These are phyloP conservation scores for Opisthocomus hoazin DNA, from an alignment of 2,113 vertebrate genomes.

Conservation along the genomic window DNA sequence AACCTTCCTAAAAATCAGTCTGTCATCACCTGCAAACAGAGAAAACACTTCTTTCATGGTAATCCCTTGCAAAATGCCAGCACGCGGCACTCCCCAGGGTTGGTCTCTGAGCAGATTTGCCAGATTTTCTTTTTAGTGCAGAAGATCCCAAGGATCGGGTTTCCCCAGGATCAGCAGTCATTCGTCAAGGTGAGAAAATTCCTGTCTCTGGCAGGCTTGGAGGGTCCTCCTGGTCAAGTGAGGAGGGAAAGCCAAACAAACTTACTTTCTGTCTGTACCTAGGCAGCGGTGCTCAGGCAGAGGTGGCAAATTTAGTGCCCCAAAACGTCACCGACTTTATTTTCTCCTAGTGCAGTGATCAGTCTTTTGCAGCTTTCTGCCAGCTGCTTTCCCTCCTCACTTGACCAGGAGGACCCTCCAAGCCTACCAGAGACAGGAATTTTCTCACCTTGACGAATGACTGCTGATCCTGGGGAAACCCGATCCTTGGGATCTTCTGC, in stretches of 20 bases:
- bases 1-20: not conserved
- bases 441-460: not conserved
- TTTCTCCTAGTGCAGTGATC: not conserved
- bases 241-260: not conserved
- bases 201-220: not conserved
- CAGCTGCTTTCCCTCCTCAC: not conserved
- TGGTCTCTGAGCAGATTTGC: not conserved
- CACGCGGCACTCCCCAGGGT: accelerated
- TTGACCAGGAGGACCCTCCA: not conserved
- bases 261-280: not conserved
- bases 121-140: not conserved
- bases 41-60: not conserved
- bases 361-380: not conserved
- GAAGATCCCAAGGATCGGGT: not conserved
- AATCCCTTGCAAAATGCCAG: not conserved
- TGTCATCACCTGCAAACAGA: not conserved
- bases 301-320: not conserved
- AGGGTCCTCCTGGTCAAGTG: not conserved
- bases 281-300: not conserved
- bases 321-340: not conserved
- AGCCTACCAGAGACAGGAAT: not conserved
- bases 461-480: not conserved
- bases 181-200: not conserved
- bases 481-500: not conserved
- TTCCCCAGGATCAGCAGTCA: not conserved